These are phyloP conservation scores for Drosophila mayri DNA, from an alignment of 1,140 invertebrate species.

Conservation along the genomic window DNA sequence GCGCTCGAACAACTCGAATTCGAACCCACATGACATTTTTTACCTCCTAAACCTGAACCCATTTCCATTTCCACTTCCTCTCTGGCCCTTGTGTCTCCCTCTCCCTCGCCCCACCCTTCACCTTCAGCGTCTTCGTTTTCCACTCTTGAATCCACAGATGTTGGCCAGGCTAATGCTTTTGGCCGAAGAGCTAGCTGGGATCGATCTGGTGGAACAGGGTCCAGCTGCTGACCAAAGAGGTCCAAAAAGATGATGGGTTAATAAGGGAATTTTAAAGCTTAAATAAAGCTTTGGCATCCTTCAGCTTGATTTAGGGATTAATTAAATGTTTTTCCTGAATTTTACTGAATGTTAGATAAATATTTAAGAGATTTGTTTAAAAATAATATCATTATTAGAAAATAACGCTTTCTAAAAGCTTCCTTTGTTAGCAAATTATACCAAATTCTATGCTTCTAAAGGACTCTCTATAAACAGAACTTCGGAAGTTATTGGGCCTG, in stretches of 20 bases:
- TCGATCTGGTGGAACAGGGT: constrained; percentile 2
- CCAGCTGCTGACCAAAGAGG: constrained; percentile 11
- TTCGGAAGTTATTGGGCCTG: not conserved
- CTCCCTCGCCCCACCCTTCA: not conserved
- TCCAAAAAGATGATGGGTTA: too few relatives aligned
- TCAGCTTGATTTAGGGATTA: not conserved
- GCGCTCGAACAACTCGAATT: constrained; percentile 27
- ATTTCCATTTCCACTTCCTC: constrained; percentile 9
- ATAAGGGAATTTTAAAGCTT: too few relatives aligned
- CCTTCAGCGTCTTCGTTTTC: not conserved
- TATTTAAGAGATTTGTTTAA: not conserved
- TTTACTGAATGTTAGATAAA: not conserved
- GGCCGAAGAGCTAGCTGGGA: not conserved
- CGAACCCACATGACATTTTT: constrained; percentile 77
- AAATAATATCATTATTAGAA: not conserved
- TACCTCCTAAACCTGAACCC: constrained; percentile 27
- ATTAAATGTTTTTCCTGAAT: not conserved
- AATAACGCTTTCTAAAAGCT: not conserved
- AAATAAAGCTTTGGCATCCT: too few relatives aligned
- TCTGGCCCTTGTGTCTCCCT: not conserved
- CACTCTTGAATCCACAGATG: constrained; percentile 16
- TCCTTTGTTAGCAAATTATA: not conserved
- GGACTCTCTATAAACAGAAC: not conserved
- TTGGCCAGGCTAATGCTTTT: constrained; percentile 2
- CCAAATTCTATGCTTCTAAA: not conserved